Evolutionary conservation across 1,140 invertebrate genomes (phyloP).

Genomic region (Plodia interpunctella): DNA sequence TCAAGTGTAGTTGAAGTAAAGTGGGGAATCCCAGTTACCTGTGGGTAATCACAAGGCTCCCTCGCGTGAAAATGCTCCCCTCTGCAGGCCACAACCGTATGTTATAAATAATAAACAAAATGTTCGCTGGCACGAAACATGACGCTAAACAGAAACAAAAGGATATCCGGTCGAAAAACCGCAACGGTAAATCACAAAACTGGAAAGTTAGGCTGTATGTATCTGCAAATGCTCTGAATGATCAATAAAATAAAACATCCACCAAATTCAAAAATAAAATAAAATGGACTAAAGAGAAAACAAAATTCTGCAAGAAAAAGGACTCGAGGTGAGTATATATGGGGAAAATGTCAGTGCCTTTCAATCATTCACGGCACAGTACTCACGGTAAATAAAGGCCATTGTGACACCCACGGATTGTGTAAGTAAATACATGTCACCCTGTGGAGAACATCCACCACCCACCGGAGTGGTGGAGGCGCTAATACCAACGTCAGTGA

Average conservation of each 20-base stretch:
- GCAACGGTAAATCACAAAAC: background rate
- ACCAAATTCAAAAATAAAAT: background rate
- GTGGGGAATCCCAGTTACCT: constrained; percentile 27
- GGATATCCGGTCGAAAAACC: constrained; percentile 41
- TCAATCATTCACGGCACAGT: background rate
- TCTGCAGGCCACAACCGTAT: constrained; percentile 22
- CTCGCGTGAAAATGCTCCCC: constrained; percentile 32
- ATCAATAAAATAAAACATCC: background rate
- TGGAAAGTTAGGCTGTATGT: no score
- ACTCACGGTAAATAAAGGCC: background rate
- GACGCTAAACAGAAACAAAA: constrained; percentile 46
- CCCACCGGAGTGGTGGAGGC: constrained; percentile 16
- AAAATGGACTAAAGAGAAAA: no score
- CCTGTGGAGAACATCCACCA: background rate
- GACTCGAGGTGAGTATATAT: background rate
- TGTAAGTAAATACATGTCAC: background rate
- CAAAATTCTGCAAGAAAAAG: background rate
- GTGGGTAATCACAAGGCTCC: constrained; percentile 31
- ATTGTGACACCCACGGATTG: background rate
- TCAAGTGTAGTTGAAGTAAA: background rate
- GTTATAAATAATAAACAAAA: constrained; percentile 58
- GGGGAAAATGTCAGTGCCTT: background rate
- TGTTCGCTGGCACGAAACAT: constrained; percentile 45
- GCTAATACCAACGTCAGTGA: constrained; percentile 29
- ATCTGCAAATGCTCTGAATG: no score